phyloP scores from a whole-genome alignment of 2,797 vertebrate genomes.

The Thripadectes ignobilis region DNA sequence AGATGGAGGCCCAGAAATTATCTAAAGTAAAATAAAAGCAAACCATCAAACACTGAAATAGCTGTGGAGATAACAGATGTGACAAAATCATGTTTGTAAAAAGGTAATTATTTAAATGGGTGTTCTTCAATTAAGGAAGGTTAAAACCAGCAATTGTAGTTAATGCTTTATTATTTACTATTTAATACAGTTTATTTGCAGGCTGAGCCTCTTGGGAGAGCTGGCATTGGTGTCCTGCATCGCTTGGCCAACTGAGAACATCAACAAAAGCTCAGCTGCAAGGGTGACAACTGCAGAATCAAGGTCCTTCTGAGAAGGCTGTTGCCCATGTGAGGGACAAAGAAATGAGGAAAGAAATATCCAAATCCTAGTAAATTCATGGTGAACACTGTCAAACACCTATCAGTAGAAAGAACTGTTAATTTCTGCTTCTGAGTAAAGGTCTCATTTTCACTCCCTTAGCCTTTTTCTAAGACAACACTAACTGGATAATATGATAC shows the following conservation, averaged over 20 bases:
- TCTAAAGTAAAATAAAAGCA: constrained; percentile 66
- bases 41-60: constrained; percentile 64
- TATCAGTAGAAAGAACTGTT: background rate
- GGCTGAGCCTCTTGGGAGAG: background rate
- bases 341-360: background rate
- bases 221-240: background rate
- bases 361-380: background rate
- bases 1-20: constrained; percentile 67
- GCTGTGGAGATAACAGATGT: constrained; percentile 39
- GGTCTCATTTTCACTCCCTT: background rate
- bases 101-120: constrained; percentile 68
- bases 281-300: background rate
- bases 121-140: constrained; percentile 30
- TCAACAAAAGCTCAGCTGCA: background rate
- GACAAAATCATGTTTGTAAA: constrained; percentile 64
- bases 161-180: background rate
- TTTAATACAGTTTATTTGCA: constrained; percentile 28
- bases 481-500: background rate
- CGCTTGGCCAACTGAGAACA: background rate
- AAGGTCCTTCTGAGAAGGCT: background rate
- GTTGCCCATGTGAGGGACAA: background rate
- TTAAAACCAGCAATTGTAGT: constrained; percentile 50
- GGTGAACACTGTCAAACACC: background rate
- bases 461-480: background rate
- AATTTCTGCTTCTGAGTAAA: background rate